These are phyloP conservation scores for Pheosia gnoma DNA, from an alignment of 2,888 invertebrate species.

Conservation along the genomic window DNA sequence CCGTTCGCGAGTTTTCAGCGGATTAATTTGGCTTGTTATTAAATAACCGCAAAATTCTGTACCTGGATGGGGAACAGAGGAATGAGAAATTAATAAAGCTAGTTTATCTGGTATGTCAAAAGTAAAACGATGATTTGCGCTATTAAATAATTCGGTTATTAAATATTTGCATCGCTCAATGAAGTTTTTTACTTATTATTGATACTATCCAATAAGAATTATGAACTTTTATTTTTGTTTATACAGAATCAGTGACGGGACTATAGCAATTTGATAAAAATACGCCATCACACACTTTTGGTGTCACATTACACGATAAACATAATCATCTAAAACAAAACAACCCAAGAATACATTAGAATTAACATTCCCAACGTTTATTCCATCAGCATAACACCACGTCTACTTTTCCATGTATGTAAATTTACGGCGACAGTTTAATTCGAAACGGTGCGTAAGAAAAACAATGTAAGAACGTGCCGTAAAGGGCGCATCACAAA, in stretches of 20 bases:
- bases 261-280: too few relatives aligned
- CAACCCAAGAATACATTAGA: neutral
- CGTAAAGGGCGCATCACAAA: slow-evolving; percentile 19
- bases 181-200: too few relatives aligned
- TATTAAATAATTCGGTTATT: too few relatives aligned
- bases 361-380: slow-evolving; percentile 9
- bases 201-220: too few relatives aligned
- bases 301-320: neutral
- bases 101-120: neutral
- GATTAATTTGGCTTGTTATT: slow-evolving; percentile 1
- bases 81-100: neutral
- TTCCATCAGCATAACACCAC: slow-evolving; percentile 12
- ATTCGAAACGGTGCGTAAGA: slow-evolving; percentile 23
- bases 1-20: neutral
- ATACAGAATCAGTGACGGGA: too few relatives aligned
- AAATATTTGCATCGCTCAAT: too few relatives aligned
- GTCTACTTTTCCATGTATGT: slow-evolving; percentile 23
- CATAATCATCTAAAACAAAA: neutral
- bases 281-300: too few relatives aligned
- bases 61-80: neutral
- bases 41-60: neutral
- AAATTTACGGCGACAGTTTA: slow-evolving; percentile 25
- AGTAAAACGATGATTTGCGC: neutral
- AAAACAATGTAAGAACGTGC: slow-evolving; percentile 30
- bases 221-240: too few relatives aligned